Percentiles rank a stretch among this genome's conserved stretches.
Conservation (phyloP, 2,797 vertebrate genomes). For the Hoplostethus mediterraneus region DNA sequence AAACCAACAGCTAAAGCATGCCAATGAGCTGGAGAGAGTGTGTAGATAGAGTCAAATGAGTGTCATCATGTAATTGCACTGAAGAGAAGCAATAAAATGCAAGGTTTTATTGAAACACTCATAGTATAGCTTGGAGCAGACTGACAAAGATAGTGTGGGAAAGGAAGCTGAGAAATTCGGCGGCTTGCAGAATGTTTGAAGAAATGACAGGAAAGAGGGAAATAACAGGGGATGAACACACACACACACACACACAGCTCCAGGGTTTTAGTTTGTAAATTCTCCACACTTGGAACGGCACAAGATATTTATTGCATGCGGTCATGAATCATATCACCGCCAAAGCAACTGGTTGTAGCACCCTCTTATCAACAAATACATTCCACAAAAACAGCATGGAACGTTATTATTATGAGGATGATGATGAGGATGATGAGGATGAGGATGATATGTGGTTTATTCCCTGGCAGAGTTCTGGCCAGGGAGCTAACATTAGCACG, state of each 20-base stretch:
- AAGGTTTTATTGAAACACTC: slow-evolving; percentile 8
- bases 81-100: slow-evolving; percentile 7
- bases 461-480: not conserved
- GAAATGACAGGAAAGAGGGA: not conserved
- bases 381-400: too few relatives aligned
- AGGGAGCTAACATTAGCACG: slow-evolving; percentile 11
- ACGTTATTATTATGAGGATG: too few relatives aligned
- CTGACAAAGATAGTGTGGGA: not conserved
- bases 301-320: too few relatives aligned
- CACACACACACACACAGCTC: not conserved
- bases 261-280: too few relatives aligned
- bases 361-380: not conserved
- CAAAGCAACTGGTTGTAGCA: slow-evolving; percentile 2
- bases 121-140: not conserved
- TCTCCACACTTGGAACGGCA: not conserved
- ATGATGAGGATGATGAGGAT: too few relatives aligned
- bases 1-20: slow-evolving; percentile 53
- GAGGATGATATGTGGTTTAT: too few relatives aligned
- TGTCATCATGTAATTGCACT: slow-evolving; percentile 16
- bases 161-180: too few relatives aligned
- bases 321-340: too few relatives aligned
- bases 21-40: slow-evolving; percentile 19
- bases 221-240: not conserved
- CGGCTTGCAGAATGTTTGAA: not conserved
- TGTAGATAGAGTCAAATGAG: slow-evolving; percentile 11